These are phyloP conservation scores for Trogon surrucura DNA, from an alignment of 2,113 vertebrate genomes.

Conservation along the genomic window DNA sequence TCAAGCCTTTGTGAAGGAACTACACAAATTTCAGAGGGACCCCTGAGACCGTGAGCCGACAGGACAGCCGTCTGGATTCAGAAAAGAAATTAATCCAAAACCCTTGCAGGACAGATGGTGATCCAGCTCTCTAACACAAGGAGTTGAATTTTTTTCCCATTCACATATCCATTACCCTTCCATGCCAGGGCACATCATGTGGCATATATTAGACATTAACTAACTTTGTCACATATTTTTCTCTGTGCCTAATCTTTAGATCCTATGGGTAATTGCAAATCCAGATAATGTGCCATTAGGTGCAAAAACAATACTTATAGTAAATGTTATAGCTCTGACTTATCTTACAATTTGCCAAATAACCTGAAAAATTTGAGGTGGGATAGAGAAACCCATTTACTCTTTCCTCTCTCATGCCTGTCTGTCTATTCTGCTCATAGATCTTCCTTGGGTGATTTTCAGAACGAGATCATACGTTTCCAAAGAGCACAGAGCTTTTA, in stretches of 20 bases:
- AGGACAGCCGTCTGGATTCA: not conserved
- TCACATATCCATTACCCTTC: not conserved
- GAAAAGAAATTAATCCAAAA: not conserved
- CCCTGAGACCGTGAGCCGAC: not conserved
- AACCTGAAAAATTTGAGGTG: not conserved
- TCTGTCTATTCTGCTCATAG: not conserved
- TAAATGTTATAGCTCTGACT: not conserved
- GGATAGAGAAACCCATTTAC: not conserved
- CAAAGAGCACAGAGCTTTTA: not conserved
- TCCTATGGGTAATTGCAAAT: not conserved
- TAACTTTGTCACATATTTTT: not conserved
- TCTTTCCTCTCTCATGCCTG: not conserved
- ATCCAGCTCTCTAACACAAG: not conserved
- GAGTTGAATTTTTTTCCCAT: not conserved
- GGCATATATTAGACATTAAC: not conserved
- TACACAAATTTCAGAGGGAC: not conserved
- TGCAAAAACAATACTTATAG: not conserved
- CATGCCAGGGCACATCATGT: fast-evolving
- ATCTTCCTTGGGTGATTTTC: not conserved
- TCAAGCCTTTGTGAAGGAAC: not conserved
- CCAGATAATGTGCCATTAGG: not conserved
- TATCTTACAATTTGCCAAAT: not conserved
- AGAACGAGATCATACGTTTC: not conserved
- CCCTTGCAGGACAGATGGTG: not conserved
- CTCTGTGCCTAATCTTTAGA: not conserved